Evolutionary conservation across 1,140 invertebrate species (phyloP), one percentile per base, ranked within the genome.

Genomic region (Agrypnia vestita): DNA sequence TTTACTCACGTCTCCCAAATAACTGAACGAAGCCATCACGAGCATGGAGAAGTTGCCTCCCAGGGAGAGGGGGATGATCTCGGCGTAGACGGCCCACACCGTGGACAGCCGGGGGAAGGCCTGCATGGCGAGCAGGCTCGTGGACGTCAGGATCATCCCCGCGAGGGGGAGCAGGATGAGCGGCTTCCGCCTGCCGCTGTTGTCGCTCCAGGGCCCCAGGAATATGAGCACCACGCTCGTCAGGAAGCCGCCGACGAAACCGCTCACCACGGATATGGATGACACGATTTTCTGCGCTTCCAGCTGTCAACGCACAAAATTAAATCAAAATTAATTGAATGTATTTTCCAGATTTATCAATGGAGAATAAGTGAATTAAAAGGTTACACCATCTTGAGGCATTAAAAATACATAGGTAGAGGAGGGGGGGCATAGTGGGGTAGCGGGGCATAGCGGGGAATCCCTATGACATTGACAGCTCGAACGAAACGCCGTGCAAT

Each of bases 151-250:
- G 53, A 86, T 85, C 88, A 89, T 90, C 0, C 88, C 88, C 0
- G 86, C 72, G 21, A 90, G 76, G 3, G 89, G 86, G 71, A 89
- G 71, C 17, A 90, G 85, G 8, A 90, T 85, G n/a, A 89, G 78
- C 0, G 89, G 89, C 55, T 89, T 90, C 75, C 89, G 84, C 35
- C 88, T 82, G 3, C 89, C 88, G 83, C 89, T 89, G 81, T 86
- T 88, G 80, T 90, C 89, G 73, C 89, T 90, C 89, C 88, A 90
- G 1, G 89, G 89, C 0, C 88, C 89, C 7, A 88, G 84, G 62
- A 90, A 90, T 1, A 89, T 62, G 4, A 90, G 82, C 0, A 90
- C 84, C 0, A 87, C 64, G 0, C 87, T 87, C 3, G 87, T 84
- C 15, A 89, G 85, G 0, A 89, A 80, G 10, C 85, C 86, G 7